These are phyloP conservation scores for Meiosimyza platycephala DNA, from an alignment of 2,888 invertebrate species.

Conservation along the genomic window DNA sequence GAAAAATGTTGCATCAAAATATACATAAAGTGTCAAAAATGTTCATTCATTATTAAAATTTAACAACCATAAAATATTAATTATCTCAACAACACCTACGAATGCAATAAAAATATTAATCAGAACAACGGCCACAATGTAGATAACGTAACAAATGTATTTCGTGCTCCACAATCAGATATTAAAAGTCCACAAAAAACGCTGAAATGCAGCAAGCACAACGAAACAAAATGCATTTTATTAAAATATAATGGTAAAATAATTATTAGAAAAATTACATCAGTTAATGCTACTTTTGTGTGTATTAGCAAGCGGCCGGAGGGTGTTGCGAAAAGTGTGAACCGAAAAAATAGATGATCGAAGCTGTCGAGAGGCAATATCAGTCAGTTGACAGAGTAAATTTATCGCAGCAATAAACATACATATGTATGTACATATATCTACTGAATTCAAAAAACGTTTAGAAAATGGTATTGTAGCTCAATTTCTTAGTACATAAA, in stretches of 20 bases:
- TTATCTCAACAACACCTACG: conserved; percentile 22
- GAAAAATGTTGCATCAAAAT: no score
- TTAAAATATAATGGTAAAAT: conserved; percentile 27
- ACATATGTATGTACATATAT: no score
- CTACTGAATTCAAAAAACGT: no score
- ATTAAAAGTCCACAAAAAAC: conserved; percentile 40
- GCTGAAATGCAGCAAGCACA: conserved; percentile 27
- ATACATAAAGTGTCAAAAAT: no score
- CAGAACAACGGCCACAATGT: conserved; percentile 21
- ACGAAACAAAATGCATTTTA: conserved; percentile 27
- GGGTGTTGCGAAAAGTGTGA: background rate
- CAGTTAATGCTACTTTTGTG: background rate
- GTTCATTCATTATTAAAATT: background rate
- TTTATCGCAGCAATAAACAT: no score
- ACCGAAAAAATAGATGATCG: background rate
- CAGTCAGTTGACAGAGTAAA: no score
- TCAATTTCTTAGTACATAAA: no score
- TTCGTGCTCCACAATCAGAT: conserved; percentile 48
- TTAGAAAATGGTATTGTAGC: no score
- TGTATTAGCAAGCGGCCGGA: background rate
- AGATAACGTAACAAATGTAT: conserved; percentile 42
- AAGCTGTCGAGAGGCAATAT: no score
- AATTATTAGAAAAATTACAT: conserved; percentile 18
- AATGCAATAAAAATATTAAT: conserved; percentile 2
- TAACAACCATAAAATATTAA: conserved; percentile 12